Evolutionary conservation across 1,140 invertebrate genomes (phyloP), one percentile per base, ranked within the genome.

Genomic region (Pogonomyrmex californicus): DNA sequence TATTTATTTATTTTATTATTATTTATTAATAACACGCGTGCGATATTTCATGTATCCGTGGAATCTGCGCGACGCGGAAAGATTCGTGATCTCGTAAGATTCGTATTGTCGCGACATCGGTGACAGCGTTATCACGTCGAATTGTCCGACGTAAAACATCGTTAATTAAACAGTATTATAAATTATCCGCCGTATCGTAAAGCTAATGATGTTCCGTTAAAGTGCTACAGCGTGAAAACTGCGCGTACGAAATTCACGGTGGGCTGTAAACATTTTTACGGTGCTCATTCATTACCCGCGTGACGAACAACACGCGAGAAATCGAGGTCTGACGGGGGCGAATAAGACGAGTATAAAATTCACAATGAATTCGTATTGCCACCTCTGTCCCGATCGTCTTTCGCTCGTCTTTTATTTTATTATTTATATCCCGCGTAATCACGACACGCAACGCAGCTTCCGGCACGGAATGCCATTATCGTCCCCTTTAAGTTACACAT

Each of bases 121-220:
- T 63, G 86, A 91, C 87, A 89, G 91, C 68, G 85, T 92, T 90
- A 92, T 91, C 91, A 91, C 70, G 70, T 36, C 30, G 38, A 38
- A 49, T 86, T 90, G 66, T 88, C 73, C 62, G n/a, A n/a, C n/a
- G 66, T 81, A 89, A 89, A 82, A 71, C 65, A 12, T 65, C 49
- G 86, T 49, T 91, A 87, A 91, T 89, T 87, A 56, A 86, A 30
- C 66, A 73, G 71, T 87, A 83, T 51, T 88, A 87, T 92, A 91
- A 93, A 92, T 93, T 90, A 92, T 73, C 83, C 85, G 88, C 85
- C 36, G 90, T 63, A 90, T 93, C 89, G 90, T 91, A 86, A 90
- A 92, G 78, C 88, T 92, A 92, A 94, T 93, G 91, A 93, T 70
- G 89, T 91, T 87, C 88, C 88, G 91, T 93, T 92, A 93, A 90